These are phyloP conservation scores for Sebastes fasciatus DNA, from an alignment of 2,113 vertebrate genomes.

Conservation along the genomic window DNA sequence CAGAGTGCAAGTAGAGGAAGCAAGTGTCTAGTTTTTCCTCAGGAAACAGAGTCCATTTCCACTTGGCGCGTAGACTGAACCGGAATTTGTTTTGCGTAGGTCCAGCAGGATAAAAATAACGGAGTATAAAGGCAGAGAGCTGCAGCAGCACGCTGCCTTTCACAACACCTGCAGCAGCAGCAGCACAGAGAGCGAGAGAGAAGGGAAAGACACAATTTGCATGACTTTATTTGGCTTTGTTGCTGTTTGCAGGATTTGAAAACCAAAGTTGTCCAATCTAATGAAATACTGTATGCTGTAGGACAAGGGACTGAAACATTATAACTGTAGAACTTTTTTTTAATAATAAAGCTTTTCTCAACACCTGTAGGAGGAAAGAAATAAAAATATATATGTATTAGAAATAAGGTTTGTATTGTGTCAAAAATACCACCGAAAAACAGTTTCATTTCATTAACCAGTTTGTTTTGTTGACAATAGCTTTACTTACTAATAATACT, in stretches of 20 bases:
- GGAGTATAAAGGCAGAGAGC: constrained; percentile 77
- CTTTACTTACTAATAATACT: background rate
- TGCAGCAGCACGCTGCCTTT: constrained; percentile 36
- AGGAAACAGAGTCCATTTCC: constrained; percentile 84
- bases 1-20: constrained; percentile 76
- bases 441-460: background rate
- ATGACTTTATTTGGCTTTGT: background rate
- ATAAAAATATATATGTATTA: background rate
- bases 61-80: constrained; percentile 71
- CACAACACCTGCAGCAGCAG: constrained; percentile 55
- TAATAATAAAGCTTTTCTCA: background rate
- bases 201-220: background rate
- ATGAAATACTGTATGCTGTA: background rate
- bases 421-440: background rate
- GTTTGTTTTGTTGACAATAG: background rate
- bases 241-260: background rate
- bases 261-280: background rate
- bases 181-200: background rate
- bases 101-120: constrained; percentile 79
- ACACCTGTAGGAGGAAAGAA: background rate
- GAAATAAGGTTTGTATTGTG: background rate
- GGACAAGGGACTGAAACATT: background rate
- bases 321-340: too few relatives aligned
- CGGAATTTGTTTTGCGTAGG: constrained; percentile 79
- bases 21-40: constrained; percentile 72